Evolutionary conservation across 2,888 invertebrate genomes (phyloP), one percentile per base, ranked within the genome.

Genomic region (Callyntrura guangdongensis): DNA sequence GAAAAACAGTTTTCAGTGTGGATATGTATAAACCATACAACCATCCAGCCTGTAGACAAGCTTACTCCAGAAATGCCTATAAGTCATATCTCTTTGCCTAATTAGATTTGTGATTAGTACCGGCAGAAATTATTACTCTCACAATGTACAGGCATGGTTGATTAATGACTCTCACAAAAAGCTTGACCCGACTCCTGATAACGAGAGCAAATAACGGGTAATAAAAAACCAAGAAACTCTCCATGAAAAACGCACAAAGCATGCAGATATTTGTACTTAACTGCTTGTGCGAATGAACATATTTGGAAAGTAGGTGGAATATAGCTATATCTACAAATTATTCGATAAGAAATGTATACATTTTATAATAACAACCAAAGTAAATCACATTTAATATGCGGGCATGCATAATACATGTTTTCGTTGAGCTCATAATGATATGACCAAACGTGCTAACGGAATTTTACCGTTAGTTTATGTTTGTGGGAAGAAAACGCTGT

Each of bases 31-130:
- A 4, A 6, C 36, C 6, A 36, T 36, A 36, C 36, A 36, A n/a
- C n/a, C 36, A 6, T 36, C 2, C 36, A 36, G 4, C 56, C 25
- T 56, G 25, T 27, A 20, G 3, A 14, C 6, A n/a, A 47, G n/a
- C 11, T 56, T 8, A 47, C 20, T 20, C 9, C 14, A 61, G 5
- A 17, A n/a, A 69, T 25, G 45, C 9, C 67, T 53, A 25, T 27
- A 36, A 47, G 20, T 87, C 87, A 86, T 77, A 77, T 77, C 87
- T 64, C 53, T 27, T 82, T 72, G 81, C 81, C 88, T 88, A 88
- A 88, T 88, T 88, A 88, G 88, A 88, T 88, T 82, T 88, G 88
- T 88, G 82, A 88, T 88, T 88, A 88, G 81, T 20, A 87, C 87
- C 27, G 36, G 81, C 81, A 87, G 87, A 87, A 81, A 87, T 87